These are phyloP conservation scores for Monomorium pharaonis DNA, from an alignment of 1,140 invertebrate genomes.

Conservation along the genomic window DNA sequence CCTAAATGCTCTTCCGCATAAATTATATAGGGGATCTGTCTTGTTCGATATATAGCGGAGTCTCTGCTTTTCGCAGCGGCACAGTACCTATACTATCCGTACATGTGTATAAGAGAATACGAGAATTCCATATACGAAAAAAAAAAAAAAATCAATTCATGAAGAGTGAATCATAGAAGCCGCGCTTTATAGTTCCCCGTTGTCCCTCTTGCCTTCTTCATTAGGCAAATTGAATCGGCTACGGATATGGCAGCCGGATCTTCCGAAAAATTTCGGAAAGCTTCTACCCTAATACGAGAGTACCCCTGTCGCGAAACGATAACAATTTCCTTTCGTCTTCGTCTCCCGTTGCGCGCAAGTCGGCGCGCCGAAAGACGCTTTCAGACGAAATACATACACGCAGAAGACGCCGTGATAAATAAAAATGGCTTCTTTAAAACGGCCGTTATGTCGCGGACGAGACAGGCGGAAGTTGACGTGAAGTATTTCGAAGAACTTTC, in stretches of 20 bases:
- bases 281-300: constrained; percentile 73
- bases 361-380: constrained; percentile 21
- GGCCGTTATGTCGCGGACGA: constrained; percentile 12
- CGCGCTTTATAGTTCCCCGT: constrained; percentile 53
- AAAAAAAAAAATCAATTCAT: constrained; percentile 63
- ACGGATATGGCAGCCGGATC: constrained; percentile 6
- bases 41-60: neutral
- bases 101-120: neutral
- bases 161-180: constrained; percentile 64
- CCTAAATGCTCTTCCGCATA: neutral
- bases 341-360: constrained; percentile 22
- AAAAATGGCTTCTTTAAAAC: constrained; percentile 67
- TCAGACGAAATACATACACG: constrained; percentile 42
- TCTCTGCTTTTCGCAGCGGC: neutral
- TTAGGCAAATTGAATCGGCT: constrained; percentile 74
- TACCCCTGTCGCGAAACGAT: constrained; percentile 62
- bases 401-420: constrained; percentile 56
- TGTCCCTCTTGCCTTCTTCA: constrained; percentile 58
- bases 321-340: constrained; percentile 72
- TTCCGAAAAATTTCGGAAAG: constrained; percentile 72
- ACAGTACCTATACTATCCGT: neutral
- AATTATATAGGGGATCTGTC: neutral
- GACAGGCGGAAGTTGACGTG: constrained; percentile 48
- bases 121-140: constrained; percentile 22
- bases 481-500: constrained; percentile 36